phyloP scores from a whole-genome alignment of 2,113 vertebrate species.

The Astur gentilis region DNA sequence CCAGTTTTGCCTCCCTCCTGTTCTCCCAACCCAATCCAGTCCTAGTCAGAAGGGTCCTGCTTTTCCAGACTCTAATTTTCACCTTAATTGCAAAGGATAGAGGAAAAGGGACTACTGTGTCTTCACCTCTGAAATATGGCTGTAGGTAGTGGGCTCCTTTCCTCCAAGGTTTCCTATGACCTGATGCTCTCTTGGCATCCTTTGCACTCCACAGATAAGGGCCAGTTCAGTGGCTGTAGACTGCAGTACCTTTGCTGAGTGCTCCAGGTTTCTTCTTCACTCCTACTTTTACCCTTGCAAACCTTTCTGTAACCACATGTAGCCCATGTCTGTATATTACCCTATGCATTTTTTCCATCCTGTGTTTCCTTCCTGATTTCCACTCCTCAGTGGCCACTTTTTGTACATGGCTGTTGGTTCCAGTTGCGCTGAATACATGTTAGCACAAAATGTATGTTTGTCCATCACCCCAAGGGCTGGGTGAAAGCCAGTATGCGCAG shows the following conservation, averaged over 20 bases:
- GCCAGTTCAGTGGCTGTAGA: background rate
- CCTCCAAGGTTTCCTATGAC: background rate
- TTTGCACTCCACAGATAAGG: background rate
- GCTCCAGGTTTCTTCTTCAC: background rate
- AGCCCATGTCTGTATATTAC: background rate
- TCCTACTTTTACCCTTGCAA: background rate
- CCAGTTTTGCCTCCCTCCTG: background rate
- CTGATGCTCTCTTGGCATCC: background rate
- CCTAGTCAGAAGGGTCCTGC: background rate
- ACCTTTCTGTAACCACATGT: background rate
- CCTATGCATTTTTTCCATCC: background rate
- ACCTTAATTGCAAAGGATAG: background rate
- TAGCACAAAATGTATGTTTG: background rate
- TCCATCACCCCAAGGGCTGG: background rate
- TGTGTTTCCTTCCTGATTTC: background rate
- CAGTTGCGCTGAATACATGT: background rate
- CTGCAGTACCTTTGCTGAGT: background rate
- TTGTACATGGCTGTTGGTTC: background rate
- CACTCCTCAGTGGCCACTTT: background rate
- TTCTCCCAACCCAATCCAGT: background rate
- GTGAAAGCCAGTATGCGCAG: background rate
- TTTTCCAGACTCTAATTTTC: background rate
- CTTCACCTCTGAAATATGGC: background rate
- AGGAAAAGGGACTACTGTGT: background rate
- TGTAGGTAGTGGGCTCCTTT: background rate